Evolutionary conservation across 2,797 vertebrate genomes (phyloP).

Genomic region (Leptodactylus fallax): DNA sequence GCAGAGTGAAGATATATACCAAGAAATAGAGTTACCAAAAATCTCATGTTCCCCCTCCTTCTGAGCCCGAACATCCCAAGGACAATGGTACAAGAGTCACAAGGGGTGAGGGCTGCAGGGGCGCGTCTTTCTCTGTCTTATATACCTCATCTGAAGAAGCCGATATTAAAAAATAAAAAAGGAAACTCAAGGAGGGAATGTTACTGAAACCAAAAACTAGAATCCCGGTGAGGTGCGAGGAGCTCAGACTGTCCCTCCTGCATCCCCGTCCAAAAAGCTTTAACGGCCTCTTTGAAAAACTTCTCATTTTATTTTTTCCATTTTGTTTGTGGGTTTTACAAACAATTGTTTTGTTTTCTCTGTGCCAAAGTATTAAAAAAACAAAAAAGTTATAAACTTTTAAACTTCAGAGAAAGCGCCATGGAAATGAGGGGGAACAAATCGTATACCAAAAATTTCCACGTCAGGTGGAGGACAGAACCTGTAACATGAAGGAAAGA

Average conservation of each 20-base stretch:
- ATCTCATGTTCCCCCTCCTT: slow-evolving; percentile 62
- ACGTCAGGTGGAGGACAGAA: slow-evolving; percentile 58
- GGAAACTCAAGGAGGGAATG: slow-evolving; percentile 62
- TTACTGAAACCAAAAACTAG: slow-evolving; percentile 57
- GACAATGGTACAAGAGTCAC: slow-evolving; percentile 38
- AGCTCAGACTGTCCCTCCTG: slow-evolving; percentile 49
- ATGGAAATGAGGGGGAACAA: slow-evolving; percentile 59
- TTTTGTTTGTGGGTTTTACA: slow-evolving; percentile 57
- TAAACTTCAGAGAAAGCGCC: slow-evolving; percentile 62
- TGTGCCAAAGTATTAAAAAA: slow-evolving; percentile 61
- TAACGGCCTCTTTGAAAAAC: slow-evolving; percentile 57
- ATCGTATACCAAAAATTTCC: slow-evolving; percentile 61
- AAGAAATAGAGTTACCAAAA: slow-evolving; percentile 65
- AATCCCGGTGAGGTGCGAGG: slow-evolving; percentile 54
- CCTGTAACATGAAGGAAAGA: slow-evolving; percentile 71
- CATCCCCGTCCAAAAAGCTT: slow-evolving; percentile 52
- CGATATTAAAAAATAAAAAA: slow-evolving; percentile 51
- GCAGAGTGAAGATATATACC: slow-evolving; percentile 57
- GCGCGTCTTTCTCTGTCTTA: slow-evolving; percentile 64
- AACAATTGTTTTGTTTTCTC: slow-evolving; percentile 48
- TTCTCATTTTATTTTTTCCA: slow-evolving; percentile 57
- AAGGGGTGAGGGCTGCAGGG: slow-evolving; percentile 54
- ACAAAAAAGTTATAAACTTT: slow-evolving; percentile 44
- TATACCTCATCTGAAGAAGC: slow-evolving; percentile 65
- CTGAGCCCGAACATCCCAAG: slow-evolving; percentile 49